phyloP scores from a whole-genome alignment of 2,888 invertebrate species.

The Mechanitis messenoides region DNA sequence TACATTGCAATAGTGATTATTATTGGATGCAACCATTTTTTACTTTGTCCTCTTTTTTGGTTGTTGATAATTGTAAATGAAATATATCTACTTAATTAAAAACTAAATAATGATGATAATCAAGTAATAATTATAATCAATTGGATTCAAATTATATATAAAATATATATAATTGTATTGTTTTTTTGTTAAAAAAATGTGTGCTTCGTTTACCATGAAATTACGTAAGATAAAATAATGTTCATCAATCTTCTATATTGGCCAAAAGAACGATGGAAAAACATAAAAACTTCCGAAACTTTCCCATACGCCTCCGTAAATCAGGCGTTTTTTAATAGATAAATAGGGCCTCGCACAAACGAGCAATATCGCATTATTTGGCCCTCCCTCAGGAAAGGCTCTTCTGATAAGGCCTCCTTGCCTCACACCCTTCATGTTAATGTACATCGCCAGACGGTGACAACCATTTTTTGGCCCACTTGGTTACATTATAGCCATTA shows the following conservation, averaged over 20 bases:
- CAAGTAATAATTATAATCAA: no score
- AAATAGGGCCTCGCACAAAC: conserved; percentile 76
- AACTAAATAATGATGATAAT: background rate
- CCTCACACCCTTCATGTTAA: conserved; percentile 76
- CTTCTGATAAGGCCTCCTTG: conserved; percentile 73
- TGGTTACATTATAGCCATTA: conserved; percentile 72
- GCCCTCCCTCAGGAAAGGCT: conserved; percentile 76
- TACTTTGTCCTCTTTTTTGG: background rate
- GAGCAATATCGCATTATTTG: conserved; percentile 77
- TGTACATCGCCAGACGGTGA: conserved; percentile 75
- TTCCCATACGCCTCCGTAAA: conserved; percentile 70
- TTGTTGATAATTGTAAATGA: background rate
- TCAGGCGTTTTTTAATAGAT: conserved; percentile 76
- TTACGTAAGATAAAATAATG: conserved; percentile 52
- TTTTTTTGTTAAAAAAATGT: background rate
- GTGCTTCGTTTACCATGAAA: conserved; percentile 32
- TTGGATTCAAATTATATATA: no score
- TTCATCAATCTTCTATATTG: conserved; percentile 71
- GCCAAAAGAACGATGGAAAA: conserved; percentile 59
- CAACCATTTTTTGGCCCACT: conserved; percentile 77
- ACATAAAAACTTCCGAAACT: conserved; percentile 72
- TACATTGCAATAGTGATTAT: conserved; percentile 5
- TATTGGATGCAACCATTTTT: background rate
- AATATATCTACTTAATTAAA: background rate
- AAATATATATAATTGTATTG: no score